Conservation (phyloP, 2,797 vertebrate genomes). For the Halcyon chelicuti region DNA sequence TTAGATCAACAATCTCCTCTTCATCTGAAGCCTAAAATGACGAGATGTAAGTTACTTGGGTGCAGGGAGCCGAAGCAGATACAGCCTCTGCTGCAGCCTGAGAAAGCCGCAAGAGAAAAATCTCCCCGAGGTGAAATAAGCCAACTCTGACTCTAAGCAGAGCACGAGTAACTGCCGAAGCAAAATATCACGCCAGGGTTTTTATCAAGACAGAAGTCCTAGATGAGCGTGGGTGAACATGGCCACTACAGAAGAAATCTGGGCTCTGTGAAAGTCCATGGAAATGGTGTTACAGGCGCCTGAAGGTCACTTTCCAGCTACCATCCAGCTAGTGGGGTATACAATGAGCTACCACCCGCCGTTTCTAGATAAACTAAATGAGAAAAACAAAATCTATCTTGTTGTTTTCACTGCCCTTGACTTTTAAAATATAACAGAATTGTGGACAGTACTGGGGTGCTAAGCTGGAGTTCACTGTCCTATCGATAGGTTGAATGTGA, state of each 20-base stretch:
- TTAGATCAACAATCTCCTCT: conserved; percentile 91
- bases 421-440: not conserved
- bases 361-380: not conserved
- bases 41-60: rapidly evolving
- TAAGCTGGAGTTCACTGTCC: not conserved
- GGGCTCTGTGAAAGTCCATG: not conserved
- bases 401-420: not conserved
- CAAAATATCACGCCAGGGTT: rapidly evolving
- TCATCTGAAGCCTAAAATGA: conserved; percentile 91
- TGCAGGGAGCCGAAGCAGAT: rapidly evolving
- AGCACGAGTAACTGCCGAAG: not conserved
- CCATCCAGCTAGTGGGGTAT: rapidly evolving
- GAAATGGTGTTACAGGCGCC: not conserved
- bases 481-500: not conserved
- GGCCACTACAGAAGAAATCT: not conserved
- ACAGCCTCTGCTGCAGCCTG: not conserved
- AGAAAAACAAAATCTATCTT: not conserved
- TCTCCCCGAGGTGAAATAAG: not conserved
- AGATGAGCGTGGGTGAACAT: not conserved
- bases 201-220: not conserved
- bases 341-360: not conserved
- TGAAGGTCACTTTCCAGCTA: not conserved
- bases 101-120: not conserved
- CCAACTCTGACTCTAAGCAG: not conserved
- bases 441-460: not conserved